Base-by-base conservation (phyloP, 2,797 vertebrate genomes). In the Muraenolepis orangiensis region DNA sequence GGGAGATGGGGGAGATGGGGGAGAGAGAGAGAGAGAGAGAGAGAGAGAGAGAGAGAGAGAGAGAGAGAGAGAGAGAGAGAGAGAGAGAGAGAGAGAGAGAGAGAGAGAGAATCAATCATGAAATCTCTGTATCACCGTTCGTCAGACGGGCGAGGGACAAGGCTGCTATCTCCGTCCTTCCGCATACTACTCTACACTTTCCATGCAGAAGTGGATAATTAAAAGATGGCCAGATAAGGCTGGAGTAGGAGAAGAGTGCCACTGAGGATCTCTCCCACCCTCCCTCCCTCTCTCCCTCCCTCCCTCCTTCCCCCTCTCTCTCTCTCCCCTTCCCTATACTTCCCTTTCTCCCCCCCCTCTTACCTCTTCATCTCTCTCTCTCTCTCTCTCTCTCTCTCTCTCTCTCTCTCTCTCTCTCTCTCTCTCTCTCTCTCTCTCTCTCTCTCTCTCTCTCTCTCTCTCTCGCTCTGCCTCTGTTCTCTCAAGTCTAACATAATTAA, bases 191-290 rank as follows among this genome's bases (percentile, higher is more conserved):
- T 84, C 82, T 84, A 80, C 81, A 83, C 79, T 82, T 84, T 84
- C 82, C 90, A 85, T 79, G 32, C 32, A 70, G 68, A 34, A 76
- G 70, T 40, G 82, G 87, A 89, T 92, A 90, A 91, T 91, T 91
- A 90, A 89, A 90, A 90, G 91, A 92, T 89, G 74, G 82, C 73
- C 46, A 34, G 87, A 91, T 90, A 88, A 74, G 80, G 23, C 2
- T 6, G 69, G 68, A 84, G 85, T 78, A 84, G 83, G 79, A 57
- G 51, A 79, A 68, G 79, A 34, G 75, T 74, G 66, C 80, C 81
- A 73, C 75, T 69, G 79, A 78, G 83, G 86, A 89, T 84, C 82
- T 81, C 77, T 81, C 76, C 88, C 23, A 20, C 51, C 18, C 3
- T 18, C 42, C 16, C 40, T 16, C 40, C 11, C 1, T 13, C 4